Base-by-base conservation (phyloP, 23 tunicate species). In the Corella eumyota region DNA sequence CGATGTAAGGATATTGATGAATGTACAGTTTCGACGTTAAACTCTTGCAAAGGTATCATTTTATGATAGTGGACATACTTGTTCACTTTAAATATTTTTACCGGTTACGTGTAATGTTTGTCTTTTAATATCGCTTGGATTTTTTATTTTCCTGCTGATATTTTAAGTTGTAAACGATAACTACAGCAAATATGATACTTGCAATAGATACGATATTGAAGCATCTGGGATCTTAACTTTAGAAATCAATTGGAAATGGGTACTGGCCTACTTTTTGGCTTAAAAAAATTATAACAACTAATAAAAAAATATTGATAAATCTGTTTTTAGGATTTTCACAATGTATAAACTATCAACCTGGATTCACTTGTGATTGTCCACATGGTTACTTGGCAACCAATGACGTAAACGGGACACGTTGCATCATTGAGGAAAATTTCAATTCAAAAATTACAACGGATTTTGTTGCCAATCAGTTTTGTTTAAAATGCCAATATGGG, bases 1-100 rank as follows among this genome's bases (percentile, higher is more conserved):
- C 33, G 56, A 2, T 84, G 94, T 34, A 36, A 57, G 19, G 94
- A 84, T 45, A 35, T 84, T 2, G 68, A 84, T 37, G 94, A 84
- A 69, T 84, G 94, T 47, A 23, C 60, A 3, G 13, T 55, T 7
- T 62, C 63, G 34, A 70, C 74, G 21, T 21, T 68, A 52, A 60
- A 83, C 44, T 47, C 69, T 25, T 84, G 94, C 45, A 31, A 62
- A 61, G 94, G 93, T 75, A 53, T 11, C 13, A 11, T 25, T 15
- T 0, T 6, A 6, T 6, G 26, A 32, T 24, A 9, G 15, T 19
- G 24, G 20, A 17, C 59, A 13, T 53, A 23, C 22, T 15, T 9
- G n/a, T n/a, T n/a, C n/a, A n/a, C n/a, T n/a, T n/a, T n/a, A n/a
- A n/a, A n/a, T n/a, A n/a, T n/a, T n/a, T n/a, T n/a, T n/a, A n/a